Evolutionary conservation across 2,888 invertebrate species (phyloP).

Genomic region (Lepidocyrtoides sp.): DNA sequence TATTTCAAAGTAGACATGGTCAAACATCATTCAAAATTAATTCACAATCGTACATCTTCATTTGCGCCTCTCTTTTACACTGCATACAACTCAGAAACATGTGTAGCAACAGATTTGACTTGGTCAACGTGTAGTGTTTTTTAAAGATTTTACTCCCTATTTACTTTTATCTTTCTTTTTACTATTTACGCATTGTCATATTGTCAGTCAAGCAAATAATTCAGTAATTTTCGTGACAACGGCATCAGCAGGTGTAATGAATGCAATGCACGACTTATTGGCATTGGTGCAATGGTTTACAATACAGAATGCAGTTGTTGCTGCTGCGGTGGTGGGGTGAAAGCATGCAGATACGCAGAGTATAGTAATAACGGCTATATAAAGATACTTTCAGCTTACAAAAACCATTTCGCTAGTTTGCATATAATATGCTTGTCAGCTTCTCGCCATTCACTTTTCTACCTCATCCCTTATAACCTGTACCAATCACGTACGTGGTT

Average conservation of each 20-base stretch:
- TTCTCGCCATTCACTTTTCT: constrained; percentile 44
- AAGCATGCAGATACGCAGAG: background rate
- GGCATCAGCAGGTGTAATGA: background rate
- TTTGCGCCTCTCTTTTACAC: no score
- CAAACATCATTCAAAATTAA: no score
- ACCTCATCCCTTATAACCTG: background rate
- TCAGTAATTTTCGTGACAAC: constrained; percentile 1
- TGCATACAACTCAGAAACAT: no score
- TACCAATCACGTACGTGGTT: background rate
- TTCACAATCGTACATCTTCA: no score
- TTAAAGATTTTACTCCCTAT: no score
- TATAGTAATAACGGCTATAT: no score
- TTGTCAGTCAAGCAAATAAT: constrained; percentile 10
- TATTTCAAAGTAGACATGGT: no score
- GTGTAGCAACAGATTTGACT: no score
- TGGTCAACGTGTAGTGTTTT: no score
- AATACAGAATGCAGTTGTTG: background rate
- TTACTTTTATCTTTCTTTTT: background rate
- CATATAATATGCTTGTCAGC: background rate
- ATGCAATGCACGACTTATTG: background rate
- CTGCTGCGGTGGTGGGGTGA: background rate
- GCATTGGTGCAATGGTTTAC: background rate
- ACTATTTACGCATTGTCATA: background rate
- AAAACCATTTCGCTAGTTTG: background rate
- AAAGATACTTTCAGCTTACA: no score